Percentiles rank a stretch among this genome's conserved stretches.
Evolutionary conservation across 2,797 vertebrate genomes (phyloP).

Genomic region (Lepus townsendii): DNA sequence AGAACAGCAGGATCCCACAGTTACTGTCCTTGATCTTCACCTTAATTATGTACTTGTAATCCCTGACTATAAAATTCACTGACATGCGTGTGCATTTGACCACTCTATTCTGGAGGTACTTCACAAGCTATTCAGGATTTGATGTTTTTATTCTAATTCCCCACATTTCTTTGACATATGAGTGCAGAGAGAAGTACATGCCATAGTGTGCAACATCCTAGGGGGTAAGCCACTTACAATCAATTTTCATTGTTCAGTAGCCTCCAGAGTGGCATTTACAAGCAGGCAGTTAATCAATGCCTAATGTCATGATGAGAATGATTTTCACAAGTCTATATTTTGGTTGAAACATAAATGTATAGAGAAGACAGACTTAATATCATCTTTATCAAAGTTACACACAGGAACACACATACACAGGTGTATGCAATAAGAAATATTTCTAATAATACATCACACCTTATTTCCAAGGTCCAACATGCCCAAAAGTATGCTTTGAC

Average conservation of each 20-base stretch:
- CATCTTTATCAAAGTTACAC: background rate
- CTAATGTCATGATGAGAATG: background rate
- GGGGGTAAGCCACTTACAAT: background rate
- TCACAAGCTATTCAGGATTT: background rate
- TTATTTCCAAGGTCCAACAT: background rate
- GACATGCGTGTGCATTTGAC: slow-evolving; percentile 49
- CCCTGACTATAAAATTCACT: slow-evolving; percentile 56
- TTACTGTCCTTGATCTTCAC: slow-evolving; percentile 67
- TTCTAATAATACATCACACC: background rate
- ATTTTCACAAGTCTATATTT: slow-evolving; percentile 10
- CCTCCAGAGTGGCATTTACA: background rate
- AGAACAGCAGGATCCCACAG: slow-evolving; percentile 54
- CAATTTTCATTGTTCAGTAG: slow-evolving; percentile 27
- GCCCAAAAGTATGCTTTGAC: background rate
- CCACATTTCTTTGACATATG: slow-evolving; percentile 22
- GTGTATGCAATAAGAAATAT: background rate
- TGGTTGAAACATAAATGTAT: background rate
- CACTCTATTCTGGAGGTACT: slow-evolving; percentile 50
- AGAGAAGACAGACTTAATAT: slow-evolving; percentile 4
- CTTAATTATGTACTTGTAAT: slow-evolving; percentile 73
- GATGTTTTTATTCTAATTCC: slow-evolving; percentile 59
- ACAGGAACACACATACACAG: background rate
- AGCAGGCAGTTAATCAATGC: background rate
- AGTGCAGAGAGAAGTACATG: background rate
- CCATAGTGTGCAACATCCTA: background rate